A percentile compares a stretch with the other conserved stretches of the same genome.
phyloP scores from a whole-genome alignment of 2,797 vertebrate genomes.

The Loris lydekkerianus region DNA sequence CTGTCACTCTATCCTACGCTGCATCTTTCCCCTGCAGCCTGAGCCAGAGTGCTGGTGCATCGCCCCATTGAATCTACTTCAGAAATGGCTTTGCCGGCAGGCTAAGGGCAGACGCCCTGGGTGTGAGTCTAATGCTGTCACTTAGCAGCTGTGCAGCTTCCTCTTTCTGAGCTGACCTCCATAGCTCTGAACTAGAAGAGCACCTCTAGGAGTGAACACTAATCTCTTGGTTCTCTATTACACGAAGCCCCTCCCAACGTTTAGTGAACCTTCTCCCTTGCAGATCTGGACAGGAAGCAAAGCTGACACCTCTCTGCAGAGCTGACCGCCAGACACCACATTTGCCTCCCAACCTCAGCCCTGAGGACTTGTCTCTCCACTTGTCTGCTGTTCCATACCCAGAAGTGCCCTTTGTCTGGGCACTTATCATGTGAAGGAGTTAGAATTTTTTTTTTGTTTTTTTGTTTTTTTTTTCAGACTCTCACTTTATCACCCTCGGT shows the following conservation, averaged over 20 bases:
- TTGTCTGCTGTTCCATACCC: background rate
- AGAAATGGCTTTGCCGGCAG: background rate
- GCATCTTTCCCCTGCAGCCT: background rate
- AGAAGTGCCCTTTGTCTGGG: background rate
- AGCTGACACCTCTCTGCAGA: background rate
- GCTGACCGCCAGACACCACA: background rate
- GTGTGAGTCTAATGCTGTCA: background rate
- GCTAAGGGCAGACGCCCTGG: background rate
- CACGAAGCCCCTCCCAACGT: background rate
- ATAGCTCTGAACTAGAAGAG: background rate
- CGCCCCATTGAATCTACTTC: background rate
- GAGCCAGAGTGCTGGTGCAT: background rate
- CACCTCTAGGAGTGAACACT: background rate
- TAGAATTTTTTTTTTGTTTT: background rate
- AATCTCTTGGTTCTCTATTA: background rate
- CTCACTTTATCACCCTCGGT: no score
- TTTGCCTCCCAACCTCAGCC: background rate
- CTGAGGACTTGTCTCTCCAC: background rate
- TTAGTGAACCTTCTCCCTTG: background rate
- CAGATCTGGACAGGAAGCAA: background rate
- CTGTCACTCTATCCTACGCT: rapidly evolving
- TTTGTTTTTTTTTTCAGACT: background rate
- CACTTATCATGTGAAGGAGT: rapidly evolving
- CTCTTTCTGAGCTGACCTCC: background rate
- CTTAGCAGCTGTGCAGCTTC: background rate